Base-by-base conservation (phyloP, 35 echinoderm and acorn worm genomes). In the Ophiothrix spiculata region DNA sequence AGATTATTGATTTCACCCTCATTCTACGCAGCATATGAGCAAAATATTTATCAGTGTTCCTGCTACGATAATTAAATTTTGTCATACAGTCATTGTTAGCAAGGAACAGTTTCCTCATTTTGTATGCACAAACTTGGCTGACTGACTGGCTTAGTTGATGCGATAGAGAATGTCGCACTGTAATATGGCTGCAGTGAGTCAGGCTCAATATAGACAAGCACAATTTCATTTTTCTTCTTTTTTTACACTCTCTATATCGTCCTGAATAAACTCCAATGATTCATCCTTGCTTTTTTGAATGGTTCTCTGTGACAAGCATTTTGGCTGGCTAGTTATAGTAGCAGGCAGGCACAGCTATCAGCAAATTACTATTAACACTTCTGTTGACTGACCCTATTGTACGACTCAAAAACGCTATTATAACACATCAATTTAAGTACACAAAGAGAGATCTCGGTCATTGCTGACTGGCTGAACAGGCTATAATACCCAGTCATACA, bases 31-130 rank as follows among this genome's bases (percentile, higher is more conserved):
- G 60, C 4, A 69, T 69, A 69, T 69, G 60, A 69, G 60, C 60
- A 69, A 69, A 69, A 69, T 69, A 69, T 69, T 69, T 69, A 69
- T 69, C 60, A 69, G 60, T 69, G 60, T 69, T 69, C 60, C 60
- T 69, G 60, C 60, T 28, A 4, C 60, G 60, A 69, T 69, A 69
- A 69, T 69, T 69, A 69, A 69, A 69, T 69, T 69, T 69, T 69
- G 60, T n/a, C n/a, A n/a, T 69, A 69, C 60, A 69, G 60, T 69
- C 60, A 69, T 69, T 69, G 60, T 69, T 69, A n/a, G 6, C 10
- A n/a, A n/a, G 60, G 60, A 28, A 69, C 16, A 69, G 60, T n/a
- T n/a, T 28, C 60, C 60, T 69, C 60, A 69, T 69, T 69, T 69
- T 28, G 29, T 69, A 69, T 69, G 60, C 60, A 69, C 23, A 15